A percentile compares a stretch with the other conserved stretches of the same genome.
Evolutionary conservation across 2,113 vertebrate genomes (phyloP).

Genomic region (Myiopsitta monachus): DNA sequence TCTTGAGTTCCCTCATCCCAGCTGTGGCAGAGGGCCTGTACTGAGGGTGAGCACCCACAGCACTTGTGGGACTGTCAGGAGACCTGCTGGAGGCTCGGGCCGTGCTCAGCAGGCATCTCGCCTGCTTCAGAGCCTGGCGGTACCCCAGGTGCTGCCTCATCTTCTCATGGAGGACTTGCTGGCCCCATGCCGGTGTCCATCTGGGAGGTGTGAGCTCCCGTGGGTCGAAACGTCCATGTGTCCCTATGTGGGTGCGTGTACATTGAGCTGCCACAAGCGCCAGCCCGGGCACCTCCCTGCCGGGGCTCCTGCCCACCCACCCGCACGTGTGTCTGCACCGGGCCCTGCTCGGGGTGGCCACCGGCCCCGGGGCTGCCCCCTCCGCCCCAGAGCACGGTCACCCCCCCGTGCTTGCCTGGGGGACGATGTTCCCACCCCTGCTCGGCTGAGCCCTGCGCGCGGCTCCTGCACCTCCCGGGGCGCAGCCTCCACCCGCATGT

Average conservation of each 20-base stretch:
- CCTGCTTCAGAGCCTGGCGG: background rate
- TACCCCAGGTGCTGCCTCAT: background rate
- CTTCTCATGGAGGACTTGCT: background rate
- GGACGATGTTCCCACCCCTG: background rate
- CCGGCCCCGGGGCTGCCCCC: background rate
- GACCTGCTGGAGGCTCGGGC: background rate
- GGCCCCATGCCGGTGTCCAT: background rate
- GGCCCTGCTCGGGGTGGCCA: background rate
- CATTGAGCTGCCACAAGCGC: background rate
- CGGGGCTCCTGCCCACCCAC: background rate
- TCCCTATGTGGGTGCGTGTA: accelerated
- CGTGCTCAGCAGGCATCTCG: background rate
- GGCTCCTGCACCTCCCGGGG: background rate
- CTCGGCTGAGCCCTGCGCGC: background rate
- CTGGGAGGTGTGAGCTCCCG: background rate
- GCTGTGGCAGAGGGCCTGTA: background rate
- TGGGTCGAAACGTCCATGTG: accelerated
- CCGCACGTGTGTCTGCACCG: background rate
- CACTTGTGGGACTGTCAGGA: background rate
- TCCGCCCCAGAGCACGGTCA: background rate
- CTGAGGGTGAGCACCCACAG: background rate
- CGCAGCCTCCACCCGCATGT: slow-evolving; percentile 14
- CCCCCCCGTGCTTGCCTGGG: accelerated
- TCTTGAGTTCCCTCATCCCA: background rate
- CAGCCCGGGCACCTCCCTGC: background rate